Conservation (phyloP, 2,888 invertebrate genomes). For the Ochropleura leucogaster region DNA sequence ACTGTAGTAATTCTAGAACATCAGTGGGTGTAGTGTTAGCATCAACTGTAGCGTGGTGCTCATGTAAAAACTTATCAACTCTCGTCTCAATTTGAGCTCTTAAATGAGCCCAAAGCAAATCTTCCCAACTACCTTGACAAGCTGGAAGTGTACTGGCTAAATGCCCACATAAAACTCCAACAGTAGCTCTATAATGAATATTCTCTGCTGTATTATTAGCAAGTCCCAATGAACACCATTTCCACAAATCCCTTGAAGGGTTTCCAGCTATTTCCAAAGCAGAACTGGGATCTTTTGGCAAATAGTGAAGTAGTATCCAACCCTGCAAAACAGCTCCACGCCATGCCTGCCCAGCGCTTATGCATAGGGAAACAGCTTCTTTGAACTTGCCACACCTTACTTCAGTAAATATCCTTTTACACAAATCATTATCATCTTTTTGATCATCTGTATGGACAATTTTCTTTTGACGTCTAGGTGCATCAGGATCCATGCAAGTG, state of each 20-base stretch:
- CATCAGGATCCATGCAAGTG: conserved; percentile 96
- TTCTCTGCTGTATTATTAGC: conserved; percentile 90
- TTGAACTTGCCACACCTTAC: conserved; percentile 96
- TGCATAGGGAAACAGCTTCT: conserved; percentile 95
- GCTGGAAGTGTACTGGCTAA: conserved; percentile 94
- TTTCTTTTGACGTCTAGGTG: conserved; percentile 94
- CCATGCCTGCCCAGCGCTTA: conserved; percentile 97
- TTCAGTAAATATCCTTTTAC: conserved; percentile 92
- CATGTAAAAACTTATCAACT: conserved; percentile 92
- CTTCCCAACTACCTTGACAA: conserved; percentile 96
- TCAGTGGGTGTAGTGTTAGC: conserved; percentile 84
- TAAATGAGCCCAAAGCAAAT: conserved; percentile 97
- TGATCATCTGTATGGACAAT: conserved; percentile 96
- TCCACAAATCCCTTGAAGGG: conserved; percentile 95
- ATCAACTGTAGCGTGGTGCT: conserved; percentile 86
- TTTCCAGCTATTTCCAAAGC: conserved; percentile 94
- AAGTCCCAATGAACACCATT: conserved; percentile 93
- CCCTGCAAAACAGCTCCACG: conserved; percentile 97
- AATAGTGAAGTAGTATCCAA: conserved; percentile 96
- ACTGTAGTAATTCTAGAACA: conserved; percentile 83
- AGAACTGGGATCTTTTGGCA: conserved; percentile 91
- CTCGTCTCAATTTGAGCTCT: conserved; percentile 95
- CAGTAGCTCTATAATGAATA: conserved; percentile 91
- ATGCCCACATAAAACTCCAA: conserved; percentile 96
- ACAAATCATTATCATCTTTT: conserved; percentile 92